These are phyloP conservation scores for Zeuzera pyrina DNA, from an alignment of 2,888 invertebrate species.

Conservation along the genomic window DNA sequence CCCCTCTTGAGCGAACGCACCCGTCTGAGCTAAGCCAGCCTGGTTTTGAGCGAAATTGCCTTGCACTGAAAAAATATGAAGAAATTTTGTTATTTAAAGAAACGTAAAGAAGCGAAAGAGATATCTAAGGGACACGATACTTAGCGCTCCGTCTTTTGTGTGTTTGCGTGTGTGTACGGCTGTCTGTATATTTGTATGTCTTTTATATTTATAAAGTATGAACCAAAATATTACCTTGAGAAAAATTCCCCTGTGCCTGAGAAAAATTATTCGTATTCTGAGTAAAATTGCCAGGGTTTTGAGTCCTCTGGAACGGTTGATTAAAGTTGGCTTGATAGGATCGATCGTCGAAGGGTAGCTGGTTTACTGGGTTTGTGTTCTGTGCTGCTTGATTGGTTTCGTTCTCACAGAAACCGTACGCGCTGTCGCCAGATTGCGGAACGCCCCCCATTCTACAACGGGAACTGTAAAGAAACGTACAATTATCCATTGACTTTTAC, in stretches of 20 bases:
- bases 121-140: too few species aligned
- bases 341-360: constrained; percentile 34
- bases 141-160: too few species aligned
- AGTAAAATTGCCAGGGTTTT: neutral
- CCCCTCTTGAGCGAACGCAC: constrained; percentile 16
- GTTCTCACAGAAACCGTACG: constrained; percentile 82
- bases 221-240: too few species aligned
- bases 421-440: constrained; percentile 82
- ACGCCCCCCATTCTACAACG: constrained; percentile 77
- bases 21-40: constrained; percentile 11
- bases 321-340: constrained; percentile 30
- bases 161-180: too few species aligned
- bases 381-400: constrained; percentile 29
- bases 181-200: too few species aligned
- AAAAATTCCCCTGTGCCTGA: constrained; percentile 1
- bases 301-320: constrained; percentile 14
- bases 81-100: constrained; percentile 3
- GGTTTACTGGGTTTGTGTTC: constrained; percentile 15
- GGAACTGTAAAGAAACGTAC: constrained; percentile 38
- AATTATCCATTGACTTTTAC: neutral
- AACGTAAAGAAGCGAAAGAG: too few species aligned
- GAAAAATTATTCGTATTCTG: neutral
- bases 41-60: constrained; percentile 24
- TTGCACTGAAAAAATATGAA: too few species aligned
- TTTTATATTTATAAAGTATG: too few species aligned